Evolutionary conservation across 2,888 invertebrate species (phyloP), one percentile per base, ranked within the genome.

Genomic region (Chydorus sphaericus): DNA sequence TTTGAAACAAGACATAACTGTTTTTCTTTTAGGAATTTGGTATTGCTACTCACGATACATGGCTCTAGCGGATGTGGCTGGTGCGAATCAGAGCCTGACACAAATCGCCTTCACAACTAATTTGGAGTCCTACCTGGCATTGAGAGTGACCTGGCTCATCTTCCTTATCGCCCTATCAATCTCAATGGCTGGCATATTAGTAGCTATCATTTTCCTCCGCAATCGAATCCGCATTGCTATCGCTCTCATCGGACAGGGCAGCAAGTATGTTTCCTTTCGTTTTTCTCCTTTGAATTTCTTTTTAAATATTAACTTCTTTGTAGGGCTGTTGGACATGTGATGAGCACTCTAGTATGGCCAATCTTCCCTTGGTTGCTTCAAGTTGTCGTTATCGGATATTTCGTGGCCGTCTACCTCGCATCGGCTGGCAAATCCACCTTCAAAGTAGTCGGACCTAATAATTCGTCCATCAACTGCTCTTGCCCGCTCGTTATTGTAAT

Each of bases 331-430:
- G 82, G 82, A 52, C 79, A 80, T 54, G 83, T 89, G 62, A 81
- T 86, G 64, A 83, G 89, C 4, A 83, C 90, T 2, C 74, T 97
- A 54, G 75, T 91, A 62, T 94, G 94, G 70, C 97, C 97, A 0
- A 72, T 97, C 61, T 73, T 93, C 62, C 93, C 94, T 0, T 94
- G 91, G 82, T 63, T 85, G 11, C 66, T 92, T 11, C 88, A 91
- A 69, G 71, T 92, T 55, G 72, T 71, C 0, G 77, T 87, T 2
- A 77, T 92, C 28, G 77, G 73, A 0, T 84, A 82, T 67, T 83
- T 85, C 56, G 78, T 87, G 16, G 81, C 83, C 0, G 72, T 89
- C 62, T 83, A 80, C 65, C 69, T 89, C 52, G 72, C 80, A 30
- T 82, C 86, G 0, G 78, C 85, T 37, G 83, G 83, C 1, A 72